Base-by-base conservation (phyloP, 1,140 invertebrate genomes). In the Carcinoscorpius rotundicauda region DNA sequence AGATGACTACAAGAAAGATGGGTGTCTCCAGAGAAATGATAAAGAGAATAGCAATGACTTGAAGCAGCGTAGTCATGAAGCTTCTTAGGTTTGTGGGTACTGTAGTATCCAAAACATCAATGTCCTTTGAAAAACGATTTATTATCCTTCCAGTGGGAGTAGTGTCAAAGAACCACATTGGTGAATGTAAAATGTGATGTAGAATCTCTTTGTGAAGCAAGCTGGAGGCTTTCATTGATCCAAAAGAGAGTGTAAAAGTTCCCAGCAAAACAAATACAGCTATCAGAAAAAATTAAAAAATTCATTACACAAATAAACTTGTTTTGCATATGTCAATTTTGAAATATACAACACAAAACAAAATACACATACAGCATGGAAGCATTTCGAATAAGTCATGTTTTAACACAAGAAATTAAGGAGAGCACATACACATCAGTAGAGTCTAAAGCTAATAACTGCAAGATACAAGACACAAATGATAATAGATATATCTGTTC, bases 61-160 rank as follows among this genome's bases (percentile, higher is more conserved):
- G 51, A 52, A 72, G 63, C 9, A 73, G 59, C 62, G 70, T 73
- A 53, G 69, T 71, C n/a, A 77, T 61, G 67, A 76, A 74, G 49
- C 66, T 69, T 29, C 72, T 62, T 53, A 78, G 56, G 63, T 71
- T 76, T 51, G 69, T 64, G n/a, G 76, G 76, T 51, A 78, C 65
- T 4, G 66, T 64, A 50, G 69, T 64, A 69, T 77, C 76, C 9
- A 72, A 62, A 3, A 58, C 55, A 63, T 78, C 76, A 75, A 82
- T 73, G 67, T 82, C 81, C 65, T 77, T 77, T 10, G 75, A 71
- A 64, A 79, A 80, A 51, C 79, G 82, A 80, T 91, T 91, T 6
- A 75, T 50, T 29, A 75, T 71, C 52, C 74, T 60, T 60, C 77
- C 76, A 8, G 73, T 51, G 49, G 77, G 77, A 49, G 76, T 78